Base-by-base conservation (phyloP, 2,888 invertebrate species). In the Drosophila pseudotakahashii region DNA sequence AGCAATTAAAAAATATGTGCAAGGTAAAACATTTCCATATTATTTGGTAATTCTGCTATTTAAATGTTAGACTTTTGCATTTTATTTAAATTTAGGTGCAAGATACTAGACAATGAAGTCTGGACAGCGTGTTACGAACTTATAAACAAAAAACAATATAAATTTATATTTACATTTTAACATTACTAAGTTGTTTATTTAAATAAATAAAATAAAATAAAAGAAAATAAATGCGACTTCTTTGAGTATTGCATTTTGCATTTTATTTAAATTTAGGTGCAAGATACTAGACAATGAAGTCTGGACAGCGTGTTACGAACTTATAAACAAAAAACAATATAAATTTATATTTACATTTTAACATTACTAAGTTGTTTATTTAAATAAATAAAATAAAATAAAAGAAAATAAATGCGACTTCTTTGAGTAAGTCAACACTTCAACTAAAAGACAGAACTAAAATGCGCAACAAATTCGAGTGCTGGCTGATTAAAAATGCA, bases 401-500 rank as follows among this genome's bases (percentile, higher is more conserved):
- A n/a, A 30, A 26, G 5, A 30, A 30, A 7, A 7, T 30, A 30
- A 30, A 30, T 30, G 30, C 32, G 3, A 47, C 14, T 26, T 30
- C 4, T 30, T 2, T 14, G 45, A 30, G n/a, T 26, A 7, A 7
- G 6, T 10, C 45, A 14, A 32, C 47, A 30, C 11, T 47, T 47
- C 4, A 16, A 11, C 5, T 16, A 7, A 3, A 58, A 32, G 2
- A 7, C n/a, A 2, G 7, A 3, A 10, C n/a, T 14, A 11, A 37
- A 32, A 2, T 5, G 7, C 30, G 30, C 30, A 39, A 11, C 19
- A 19, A 53, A n/a, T 6, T 51, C n/a, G n/a, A 45, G 4, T 34
- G 44, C 16, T 11, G 11, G 2, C 48, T 64, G 67, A 62, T 75
- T 78, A 75, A 72, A 64, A 75, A 44, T 71, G 44, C 62, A 64